Percentiles rank a stretch among this genome's conserved stretches.
Evolutionary conservation across 2,113 vertebrate genomes (phyloP).

Genomic region (Ageneiosus marmoratus): DNA sequence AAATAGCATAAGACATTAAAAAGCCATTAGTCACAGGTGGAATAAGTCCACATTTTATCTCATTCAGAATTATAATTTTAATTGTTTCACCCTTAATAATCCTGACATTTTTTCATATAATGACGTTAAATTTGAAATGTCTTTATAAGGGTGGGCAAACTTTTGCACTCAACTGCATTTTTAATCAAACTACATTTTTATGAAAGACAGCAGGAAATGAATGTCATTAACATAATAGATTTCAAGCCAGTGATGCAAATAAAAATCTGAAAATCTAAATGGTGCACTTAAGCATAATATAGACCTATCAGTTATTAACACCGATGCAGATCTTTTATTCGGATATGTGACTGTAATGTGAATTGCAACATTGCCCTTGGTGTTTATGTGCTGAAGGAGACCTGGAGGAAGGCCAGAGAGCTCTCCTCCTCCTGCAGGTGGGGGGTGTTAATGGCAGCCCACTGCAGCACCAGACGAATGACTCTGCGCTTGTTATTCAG

Average conservation of each 20-base stretch:
- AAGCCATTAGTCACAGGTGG: background rate
- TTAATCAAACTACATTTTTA: background rate
- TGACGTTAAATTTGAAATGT: background rate
- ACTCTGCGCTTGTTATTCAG: constrained; percentile 94
- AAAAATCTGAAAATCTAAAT: background rate
- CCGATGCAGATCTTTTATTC: background rate
- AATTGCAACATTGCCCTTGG: constrained; percentile 5
- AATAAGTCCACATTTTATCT: background rate
- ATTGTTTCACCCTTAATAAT: background rate
- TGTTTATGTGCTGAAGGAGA: constrained; percentile 52
- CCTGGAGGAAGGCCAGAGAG: constrained; percentile 87
- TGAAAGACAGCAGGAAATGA: background rate
- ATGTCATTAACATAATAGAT: background rate
- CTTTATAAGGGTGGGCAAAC: background rate
- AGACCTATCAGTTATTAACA: too few relatives aligned
- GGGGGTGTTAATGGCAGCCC: constrained; percentile 83
- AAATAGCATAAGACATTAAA: background rate
- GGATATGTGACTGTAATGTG: background rate
- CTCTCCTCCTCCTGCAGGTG: constrained; percentile 87
- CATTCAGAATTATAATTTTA: background rate
- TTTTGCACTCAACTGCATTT: background rate
- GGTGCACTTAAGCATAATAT: background rate
- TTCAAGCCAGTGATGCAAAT: background rate
- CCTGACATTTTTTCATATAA: background rate
- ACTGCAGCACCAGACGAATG: constrained; percentile 87